phyloP scores from a whole-genome alignment of 2,113 vertebrate genomes.

The Gadus macrocephalus region DNA sequence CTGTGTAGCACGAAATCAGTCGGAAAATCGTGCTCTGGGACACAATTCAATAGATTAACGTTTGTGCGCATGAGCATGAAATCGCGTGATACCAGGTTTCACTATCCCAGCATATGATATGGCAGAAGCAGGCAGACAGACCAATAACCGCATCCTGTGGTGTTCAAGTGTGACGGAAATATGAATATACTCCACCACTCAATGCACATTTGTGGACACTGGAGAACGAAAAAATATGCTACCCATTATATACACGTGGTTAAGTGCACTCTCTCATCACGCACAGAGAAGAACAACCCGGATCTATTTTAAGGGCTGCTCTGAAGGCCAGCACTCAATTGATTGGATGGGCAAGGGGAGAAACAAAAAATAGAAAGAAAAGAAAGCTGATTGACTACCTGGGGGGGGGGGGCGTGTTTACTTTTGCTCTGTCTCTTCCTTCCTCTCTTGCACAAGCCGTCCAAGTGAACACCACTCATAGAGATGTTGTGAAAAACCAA shows the following conservation, averaged over 20 bases:
- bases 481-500: too few relatives aligned
- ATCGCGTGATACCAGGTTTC: too few relatives aligned
- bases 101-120: not conserved
- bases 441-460: not conserved
- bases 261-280: conserved; percentile 66
- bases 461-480: too few relatives aligned
- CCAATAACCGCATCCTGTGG: conserved; percentile 47
- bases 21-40: too few relatives aligned
- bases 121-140: conserved; percentile 5
- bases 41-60: too few relatives aligned
- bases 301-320: conserved; percentile 57
- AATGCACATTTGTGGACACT: conserved; percentile 54
- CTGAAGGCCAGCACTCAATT: conserved; percentile 63
- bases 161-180: conserved; percentile 51
- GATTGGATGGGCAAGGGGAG: conserved; percentile 42
- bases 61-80: too few relatives aligned
- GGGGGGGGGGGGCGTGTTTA: too few relatives aligned
- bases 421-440: too few relatives aligned
- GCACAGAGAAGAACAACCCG: not conserved
- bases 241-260: conserved; percentile 51
- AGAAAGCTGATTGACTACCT: conserved; percentile 31
- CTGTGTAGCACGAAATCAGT: too few relatives aligned
- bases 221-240: conserved; percentile 58
- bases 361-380: not conserved
- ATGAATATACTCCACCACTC: conserved; percentile 42